A percentile compares a stretch with the other conserved stretches of the same genome.
Conservation (phyloP, 2,113 vertebrate species). For the Plecturocebus donacophilus region DNA sequence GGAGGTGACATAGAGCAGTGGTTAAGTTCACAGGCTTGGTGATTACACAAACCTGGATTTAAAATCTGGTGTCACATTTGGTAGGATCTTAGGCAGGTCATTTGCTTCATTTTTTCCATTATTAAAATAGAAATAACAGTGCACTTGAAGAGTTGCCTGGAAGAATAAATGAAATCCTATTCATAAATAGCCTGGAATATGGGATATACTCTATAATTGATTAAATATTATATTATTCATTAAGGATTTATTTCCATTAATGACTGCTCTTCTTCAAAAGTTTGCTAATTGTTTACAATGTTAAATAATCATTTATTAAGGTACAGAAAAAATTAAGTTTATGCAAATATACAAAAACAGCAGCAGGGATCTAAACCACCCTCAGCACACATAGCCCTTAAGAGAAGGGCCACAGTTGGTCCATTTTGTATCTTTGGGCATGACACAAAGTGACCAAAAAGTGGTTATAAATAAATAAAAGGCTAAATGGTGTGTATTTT, state of each 20-base stretch:
- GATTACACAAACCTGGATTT: neutral
- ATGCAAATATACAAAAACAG: neutral
- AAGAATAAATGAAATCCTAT: neutral
- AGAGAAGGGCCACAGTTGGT: neutral
- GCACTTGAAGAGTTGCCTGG: neutral
- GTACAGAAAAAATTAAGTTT: neutral
- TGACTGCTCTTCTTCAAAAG: neutral
- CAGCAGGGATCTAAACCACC: neutral
- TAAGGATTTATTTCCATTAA: constrained; percentile 11
- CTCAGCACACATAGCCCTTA: neutral
- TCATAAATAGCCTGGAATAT: neutral
- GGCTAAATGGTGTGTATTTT: neutral
- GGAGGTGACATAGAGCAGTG: neutral
- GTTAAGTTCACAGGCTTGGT: neutral
- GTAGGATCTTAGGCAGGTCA: neutral
- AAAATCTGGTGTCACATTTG: neutral
- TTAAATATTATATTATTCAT: neutral
- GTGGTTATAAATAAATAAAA: neutral
- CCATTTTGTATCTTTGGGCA: neutral
- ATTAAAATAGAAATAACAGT: constrained; percentile 25
- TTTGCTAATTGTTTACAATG: constrained; percentile 24
- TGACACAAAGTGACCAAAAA: neutral
- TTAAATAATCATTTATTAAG: neutral
- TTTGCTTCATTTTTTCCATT: neutral
- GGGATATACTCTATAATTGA: neutral